Evolutionary conservation across 2,113 vertebrate genomes (phyloP).

Genomic region (Pollachius pollachius): DNA sequence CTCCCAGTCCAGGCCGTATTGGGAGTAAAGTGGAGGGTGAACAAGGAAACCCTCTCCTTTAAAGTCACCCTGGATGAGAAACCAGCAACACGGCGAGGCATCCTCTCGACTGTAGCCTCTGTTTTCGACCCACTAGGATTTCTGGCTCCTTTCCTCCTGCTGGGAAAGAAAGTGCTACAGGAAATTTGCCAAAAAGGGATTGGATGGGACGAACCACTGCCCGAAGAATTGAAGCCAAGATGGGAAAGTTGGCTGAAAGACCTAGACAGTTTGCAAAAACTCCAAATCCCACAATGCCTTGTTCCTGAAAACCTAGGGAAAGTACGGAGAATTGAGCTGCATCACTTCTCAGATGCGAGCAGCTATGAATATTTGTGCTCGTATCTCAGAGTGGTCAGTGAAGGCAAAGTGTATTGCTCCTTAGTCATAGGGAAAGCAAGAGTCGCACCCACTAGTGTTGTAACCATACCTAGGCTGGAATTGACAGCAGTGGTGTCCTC

Average conservation of each 20-base stretch:
- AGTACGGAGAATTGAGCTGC: conserved; percentile 5
- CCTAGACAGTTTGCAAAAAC: background rate
- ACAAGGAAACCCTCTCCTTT: conserved; percentile 20
- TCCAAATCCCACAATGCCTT: background rate
- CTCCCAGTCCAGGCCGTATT: conserved; percentile 27
- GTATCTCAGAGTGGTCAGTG: background rate
- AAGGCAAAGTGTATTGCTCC: background rate
- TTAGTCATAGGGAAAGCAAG: conserved; percentile 3
- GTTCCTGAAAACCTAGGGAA: background rate
- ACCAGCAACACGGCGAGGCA: background rate
- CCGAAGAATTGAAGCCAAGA: background rate
- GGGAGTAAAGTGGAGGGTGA: conserved; percentile 24
- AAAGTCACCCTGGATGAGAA: conserved; percentile 22
- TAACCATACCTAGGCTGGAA: background rate
- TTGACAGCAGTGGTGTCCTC: conserved; percentile 4
- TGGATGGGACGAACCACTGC: conserved; percentile 2
- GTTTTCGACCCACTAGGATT: conserved; percentile 15
- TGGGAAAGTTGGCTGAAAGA: background rate
- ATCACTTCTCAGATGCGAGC: conserved; percentile 18
- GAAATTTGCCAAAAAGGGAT: conserved; percentile 5
- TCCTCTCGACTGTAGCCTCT: conserved; percentile 14
- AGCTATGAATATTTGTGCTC: background rate
- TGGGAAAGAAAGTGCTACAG: background rate
- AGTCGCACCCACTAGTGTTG: conserved; percentile 2
- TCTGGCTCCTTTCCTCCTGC: background rate